Percentiles rank a stretch among this genome's conserved stretches.
Evolutionary conservation across 2,888 invertebrate species (phyloP).

Genomic region (Auanema freiburgensis): DNA sequence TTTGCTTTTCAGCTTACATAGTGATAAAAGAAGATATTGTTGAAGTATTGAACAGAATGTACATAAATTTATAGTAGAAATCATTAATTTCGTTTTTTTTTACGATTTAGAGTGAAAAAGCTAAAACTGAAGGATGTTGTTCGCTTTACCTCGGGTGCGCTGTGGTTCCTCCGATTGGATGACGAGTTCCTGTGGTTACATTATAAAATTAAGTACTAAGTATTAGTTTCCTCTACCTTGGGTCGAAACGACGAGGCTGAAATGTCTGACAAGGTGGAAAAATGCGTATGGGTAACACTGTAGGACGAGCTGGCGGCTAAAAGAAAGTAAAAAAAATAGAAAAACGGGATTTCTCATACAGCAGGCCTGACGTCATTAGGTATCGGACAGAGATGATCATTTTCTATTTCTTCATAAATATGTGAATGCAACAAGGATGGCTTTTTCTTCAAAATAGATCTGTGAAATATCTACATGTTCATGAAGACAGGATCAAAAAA

Average conservation of each 20-base stretch:
- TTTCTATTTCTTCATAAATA: constrained; percentile 44
- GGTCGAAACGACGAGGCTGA: constrained; percentile 15
- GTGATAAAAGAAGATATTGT: background rate
- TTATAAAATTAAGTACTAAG: background rate
- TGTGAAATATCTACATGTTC: too few relatives aligned
- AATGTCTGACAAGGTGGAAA: constrained; percentile 37
- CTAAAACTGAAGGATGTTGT: too few relatives aligned
- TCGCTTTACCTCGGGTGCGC: background rate
- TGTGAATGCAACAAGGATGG: constrained; percentile 27
- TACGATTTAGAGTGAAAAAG: too few relatives aligned
- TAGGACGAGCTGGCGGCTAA: constrained; percentile 18
- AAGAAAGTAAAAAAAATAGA: background rate
- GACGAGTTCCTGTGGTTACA: background rate
- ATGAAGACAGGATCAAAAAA: too few relatives aligned
- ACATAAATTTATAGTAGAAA: constrained; percentile 7
- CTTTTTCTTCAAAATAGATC: constrained; percentile 34
- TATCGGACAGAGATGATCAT: constrained; percentile 34
- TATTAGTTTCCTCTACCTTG: background rate
- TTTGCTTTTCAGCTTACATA: background rate
- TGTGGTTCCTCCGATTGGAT: background rate
- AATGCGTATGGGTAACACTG: constrained; percentile 25
- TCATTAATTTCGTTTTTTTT: constrained; percentile 8
- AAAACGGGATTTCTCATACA: background rate
- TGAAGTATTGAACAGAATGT: background rate
- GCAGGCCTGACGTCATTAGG: constrained; percentile 37